Evolutionary conservation across 2,888 invertebrate species (phyloP), one percentile per base, ranked within the genome.

Genomic region (Leistus spinibarbis): DNA sequence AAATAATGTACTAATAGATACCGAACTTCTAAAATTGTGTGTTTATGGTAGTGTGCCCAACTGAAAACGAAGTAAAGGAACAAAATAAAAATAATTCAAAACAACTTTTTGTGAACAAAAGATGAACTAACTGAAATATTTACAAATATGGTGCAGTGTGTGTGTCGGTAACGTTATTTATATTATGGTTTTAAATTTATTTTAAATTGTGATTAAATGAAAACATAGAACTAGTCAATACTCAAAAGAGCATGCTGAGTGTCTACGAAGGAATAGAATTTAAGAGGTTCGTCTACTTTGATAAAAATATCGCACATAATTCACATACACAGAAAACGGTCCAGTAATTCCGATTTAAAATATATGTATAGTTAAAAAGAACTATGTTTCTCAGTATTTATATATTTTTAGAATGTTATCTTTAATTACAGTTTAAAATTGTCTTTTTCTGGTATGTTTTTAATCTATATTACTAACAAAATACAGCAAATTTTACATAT

Each of bases 41-140:
- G 57, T 63, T 66, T 66, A 57, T 71, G 70, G 70, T 82, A 81
- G 83, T 82, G 81, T 80, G 79, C 84, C 84, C 84, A 84, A 84
- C 84, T 84, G 83, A 84, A 75, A 84, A 84, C 83, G 84, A 79
- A 76, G 78, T 79, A 80, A 80, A 81, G 81, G 79, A 78, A 78
- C 78, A 79, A 78, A 79, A 77, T 77, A 80, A 78, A 80, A 76
- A 76, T 62, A 74, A 53, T 53, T 79, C 75, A 80, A 77, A 78
- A 78, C 74, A 77, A 74, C 67, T n/a, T n/a, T 63, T 71, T 64
- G 40, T 64, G 62, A 73, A 63, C 56, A 19, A 20, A 64, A 17
- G 27, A 67, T 73, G 67, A 67, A 67, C 73, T 73, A 67, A 67
- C 73, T 73, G 73, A 67, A 73, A 73, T 73, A 73, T 73, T 60